Percentiles rank a stretch among this genome's conserved stretches.
phyloP scores from a whole-genome alignment of 2,888 invertebrate genomes.

The Sabellastarte sp. region DNA sequence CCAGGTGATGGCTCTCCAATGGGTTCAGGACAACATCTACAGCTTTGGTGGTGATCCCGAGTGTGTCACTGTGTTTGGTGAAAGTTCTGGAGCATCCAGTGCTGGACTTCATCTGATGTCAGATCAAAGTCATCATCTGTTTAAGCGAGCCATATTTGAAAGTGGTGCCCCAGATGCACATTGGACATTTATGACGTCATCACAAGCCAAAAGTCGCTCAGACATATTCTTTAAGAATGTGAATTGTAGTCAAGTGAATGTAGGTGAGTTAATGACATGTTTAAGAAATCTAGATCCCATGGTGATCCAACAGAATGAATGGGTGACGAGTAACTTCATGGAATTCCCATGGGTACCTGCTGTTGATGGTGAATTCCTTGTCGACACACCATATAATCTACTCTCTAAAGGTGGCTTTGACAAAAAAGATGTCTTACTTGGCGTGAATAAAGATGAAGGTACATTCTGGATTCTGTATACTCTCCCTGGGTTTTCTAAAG shows the following conservation, averaged over 20 bases:
- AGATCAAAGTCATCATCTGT: slow-evolving; percentile 79
- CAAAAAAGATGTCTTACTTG: slow-evolving; percentile 84
- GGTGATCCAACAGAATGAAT: not conserved
- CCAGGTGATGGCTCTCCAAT: slow-evolving; percentile 78
- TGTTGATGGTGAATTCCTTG: slow-evolving; percentile 85
- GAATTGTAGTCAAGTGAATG: not conserved
- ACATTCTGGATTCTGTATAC: slow-evolving; percentile 91
- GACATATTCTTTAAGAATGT: not conserved
- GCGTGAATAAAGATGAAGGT: slow-evolving; percentile 88
- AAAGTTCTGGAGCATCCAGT: slow-evolving; percentile 79
- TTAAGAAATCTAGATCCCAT: not conserved
- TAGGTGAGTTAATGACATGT: not conserved
- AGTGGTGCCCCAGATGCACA: slow-evolving; percentile 86
- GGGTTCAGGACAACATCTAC: slow-evolving; percentile 41
- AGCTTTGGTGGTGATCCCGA: slow-evolving; percentile 72
- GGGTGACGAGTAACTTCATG: not conserved
- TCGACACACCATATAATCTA: slow-evolving; percentile 69
- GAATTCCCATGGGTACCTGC: slow-evolving; percentile 86
- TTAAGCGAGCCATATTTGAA: slow-evolving; percentile 80
- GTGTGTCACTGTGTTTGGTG: slow-evolving; percentile 86
- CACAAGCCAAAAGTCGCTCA: slow-evolving; percentile 10
- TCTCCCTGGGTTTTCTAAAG: slow-evolving; percentile 56
- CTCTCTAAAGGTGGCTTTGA: slow-evolving; percentile 75
- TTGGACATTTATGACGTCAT: slow-evolving; percentile 78
- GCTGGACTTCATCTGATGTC: slow-evolving; percentile 75